A percentile compares a stretch with the other conserved stretches of the same genome.
Evolutionary conservation across 2,888 invertebrate species (phyloP).

Genomic region (Malacosoma neustria): DNA sequence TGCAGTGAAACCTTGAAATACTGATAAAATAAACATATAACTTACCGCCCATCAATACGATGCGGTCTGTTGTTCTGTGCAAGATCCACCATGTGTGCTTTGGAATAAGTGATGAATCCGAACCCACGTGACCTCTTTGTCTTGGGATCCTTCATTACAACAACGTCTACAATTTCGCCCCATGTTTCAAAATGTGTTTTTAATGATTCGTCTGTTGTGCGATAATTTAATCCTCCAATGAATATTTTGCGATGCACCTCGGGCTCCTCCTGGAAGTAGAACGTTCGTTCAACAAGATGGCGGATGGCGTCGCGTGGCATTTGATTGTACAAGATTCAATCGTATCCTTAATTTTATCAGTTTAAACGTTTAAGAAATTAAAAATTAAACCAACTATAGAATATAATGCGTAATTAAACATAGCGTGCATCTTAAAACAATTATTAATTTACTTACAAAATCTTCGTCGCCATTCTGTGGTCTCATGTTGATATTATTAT

Average conservation of each 20-base stretch:
- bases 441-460: conserved; percentile 58
- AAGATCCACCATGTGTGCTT: conserved; percentile 96
- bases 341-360: neutral
- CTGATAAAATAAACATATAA: conserved; percentile 10
- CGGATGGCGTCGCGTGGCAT: conserved; percentile 33
- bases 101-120: conserved; percentile 97
- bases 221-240: conserved; percentile 95
- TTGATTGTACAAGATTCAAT: conserved; percentile 5
- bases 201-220: conserved; percentile 94
- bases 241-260: conserved; percentile 94
- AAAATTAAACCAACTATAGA: neutral
- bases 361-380: neutral
- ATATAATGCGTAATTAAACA: neutral
- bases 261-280: conserved; percentile 75
- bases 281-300: conserved; percentile 55
- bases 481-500: conserved; percentile 40
- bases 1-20: conserved; percentile 27
- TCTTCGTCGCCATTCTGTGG: conserved; percentile 68
- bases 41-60: conserved; percentile 88
- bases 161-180: conserved; percentile 97
- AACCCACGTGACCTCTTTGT: conserved; percentile 97
- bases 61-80: conserved; percentile 94
- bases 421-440: too few species aligned
- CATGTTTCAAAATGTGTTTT: conserved; percentile 97
- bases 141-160: conserved; percentile 97